Conservation (phyloP, 1,140 invertebrate species). For the Lepidurus apus region DNA sequence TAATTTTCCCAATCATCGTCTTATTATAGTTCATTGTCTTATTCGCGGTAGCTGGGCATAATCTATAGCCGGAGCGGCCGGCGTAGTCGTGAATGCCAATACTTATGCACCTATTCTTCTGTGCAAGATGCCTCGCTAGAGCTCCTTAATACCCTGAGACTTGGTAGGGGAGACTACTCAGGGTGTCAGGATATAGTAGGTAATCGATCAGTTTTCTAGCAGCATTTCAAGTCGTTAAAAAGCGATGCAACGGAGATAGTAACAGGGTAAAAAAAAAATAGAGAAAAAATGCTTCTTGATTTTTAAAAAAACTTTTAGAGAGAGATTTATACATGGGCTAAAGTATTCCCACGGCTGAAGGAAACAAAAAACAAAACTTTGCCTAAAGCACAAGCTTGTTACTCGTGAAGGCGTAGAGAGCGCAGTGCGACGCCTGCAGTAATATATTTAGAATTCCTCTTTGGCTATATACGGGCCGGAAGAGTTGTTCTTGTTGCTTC, state of each 20-base stretch:
- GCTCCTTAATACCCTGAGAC: slow-evolving; percentile 5
- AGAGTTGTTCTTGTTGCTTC: neutral
- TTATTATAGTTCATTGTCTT: neutral
- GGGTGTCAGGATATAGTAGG: neutral
- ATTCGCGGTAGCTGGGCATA: neutral
- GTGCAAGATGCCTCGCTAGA: neutral
- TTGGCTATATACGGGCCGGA: neutral
- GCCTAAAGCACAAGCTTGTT: neutral
- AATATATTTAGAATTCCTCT: slow-evolving; percentile 6
- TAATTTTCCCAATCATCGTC: neutral
- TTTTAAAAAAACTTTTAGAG: neutral
- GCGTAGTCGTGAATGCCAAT: neutral
- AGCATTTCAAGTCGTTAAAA: neutral
- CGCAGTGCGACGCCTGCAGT: slow-evolving; percentile 12
- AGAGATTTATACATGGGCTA: slow-evolving; percentile 1
- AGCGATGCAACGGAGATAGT: neutral
- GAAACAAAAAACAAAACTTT: too few species aligned
- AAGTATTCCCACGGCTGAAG: slow-evolving; percentile 9
- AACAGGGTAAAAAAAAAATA: neutral
- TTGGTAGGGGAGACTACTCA: neutral
- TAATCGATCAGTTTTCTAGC: neutral
- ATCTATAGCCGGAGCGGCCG: neutral
- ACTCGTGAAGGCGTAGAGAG: neutral
- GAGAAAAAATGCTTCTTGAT: neutral
- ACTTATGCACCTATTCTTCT: neutral